phyloP scores from a whole-genome alignment of 2,113 vertebrate genomes.

The Naja naja region DNA sequence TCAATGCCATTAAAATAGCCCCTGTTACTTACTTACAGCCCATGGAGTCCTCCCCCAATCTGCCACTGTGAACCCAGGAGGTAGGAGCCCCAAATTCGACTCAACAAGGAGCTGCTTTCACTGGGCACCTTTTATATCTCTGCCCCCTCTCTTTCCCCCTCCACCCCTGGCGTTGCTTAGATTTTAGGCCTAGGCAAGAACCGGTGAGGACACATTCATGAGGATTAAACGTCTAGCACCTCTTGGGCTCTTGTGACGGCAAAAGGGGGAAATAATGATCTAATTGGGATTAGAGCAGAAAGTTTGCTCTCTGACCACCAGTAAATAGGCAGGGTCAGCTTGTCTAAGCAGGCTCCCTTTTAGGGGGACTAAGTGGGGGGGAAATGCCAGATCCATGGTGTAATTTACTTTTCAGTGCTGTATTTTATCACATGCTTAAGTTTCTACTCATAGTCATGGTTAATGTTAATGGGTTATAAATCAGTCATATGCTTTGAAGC shows the following conservation, averaged over 20 bases:
- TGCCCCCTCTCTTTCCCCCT: background rate
- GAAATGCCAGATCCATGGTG: background rate
- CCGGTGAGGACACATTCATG: background rate
- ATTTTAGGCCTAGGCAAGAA: background rate
- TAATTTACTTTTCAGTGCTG: background rate
- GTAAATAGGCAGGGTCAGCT: background rate
- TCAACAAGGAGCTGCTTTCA: background rate
- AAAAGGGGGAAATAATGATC: background rate
- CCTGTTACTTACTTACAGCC: background rate
- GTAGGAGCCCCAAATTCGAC: background rate
- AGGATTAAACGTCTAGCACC: background rate
- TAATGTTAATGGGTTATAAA: background rate
- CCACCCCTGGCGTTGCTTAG: background rate
- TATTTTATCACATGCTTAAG: background rate
- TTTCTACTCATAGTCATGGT: background rate
- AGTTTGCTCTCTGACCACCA: background rate
- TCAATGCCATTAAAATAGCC: background rate
- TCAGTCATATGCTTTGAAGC: background rate
- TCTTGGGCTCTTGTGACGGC: background rate
- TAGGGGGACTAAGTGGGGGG: background rate
- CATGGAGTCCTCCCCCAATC: background rate
- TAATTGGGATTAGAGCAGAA: background rate
- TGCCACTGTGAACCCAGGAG: background rate
- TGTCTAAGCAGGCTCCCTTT: background rate
- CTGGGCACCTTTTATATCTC: background rate